Evolutionary conservation across 2,888 invertebrate genomes (phyloP).

Genomic region (Pomacea canaliculata): DNA sequence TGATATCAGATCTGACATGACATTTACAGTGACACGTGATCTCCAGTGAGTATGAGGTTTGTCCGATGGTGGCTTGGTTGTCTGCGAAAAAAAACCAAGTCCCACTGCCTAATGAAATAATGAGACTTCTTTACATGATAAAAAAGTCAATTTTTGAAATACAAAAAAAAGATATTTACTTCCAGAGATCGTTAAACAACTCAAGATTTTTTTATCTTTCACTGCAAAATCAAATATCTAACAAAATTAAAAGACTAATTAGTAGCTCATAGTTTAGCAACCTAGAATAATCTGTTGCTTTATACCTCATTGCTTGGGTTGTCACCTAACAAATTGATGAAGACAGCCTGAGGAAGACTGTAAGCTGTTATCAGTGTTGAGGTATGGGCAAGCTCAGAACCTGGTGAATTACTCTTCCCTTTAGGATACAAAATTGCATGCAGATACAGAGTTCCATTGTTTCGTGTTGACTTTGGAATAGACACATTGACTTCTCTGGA

Average conservation of each 20-base stretch:
- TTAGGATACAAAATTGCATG: conserved; percentile 78
- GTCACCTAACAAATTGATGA: conserved; percentile 69
- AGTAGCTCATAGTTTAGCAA: background rate
- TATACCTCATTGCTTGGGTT: conserved; percentile 22
- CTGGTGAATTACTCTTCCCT: conserved; percentile 70
- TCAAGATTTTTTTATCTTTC: too few species aligned
- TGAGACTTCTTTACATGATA: too few species aligned
- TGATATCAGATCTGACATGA: conserved; percentile 81
- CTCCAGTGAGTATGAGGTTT: conserved; percentile 82
- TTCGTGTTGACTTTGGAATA: conserved; percentile 81
- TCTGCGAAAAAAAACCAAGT: conserved; percentile 1
- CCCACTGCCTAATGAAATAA: too few species aligned
- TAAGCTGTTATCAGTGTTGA: conserved; percentile 81
- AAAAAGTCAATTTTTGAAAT: background rate
- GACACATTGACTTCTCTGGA: conserved; percentile 78
- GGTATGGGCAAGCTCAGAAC: conserved; percentile 75
- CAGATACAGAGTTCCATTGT: conserved; percentile 87
- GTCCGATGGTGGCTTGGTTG: conserved; percentile 6
- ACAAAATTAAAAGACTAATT: too few species aligned
- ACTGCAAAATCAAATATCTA: too few species aligned
- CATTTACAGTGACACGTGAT: conserved; percentile 80
- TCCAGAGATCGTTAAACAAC: too few species aligned
- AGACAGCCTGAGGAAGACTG: conserved; percentile 80
- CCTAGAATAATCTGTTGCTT: background rate
- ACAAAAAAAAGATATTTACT: too few species aligned